Evolutionary conservation across 2,797 vertebrate species (phyloP), one percentile per base, ranked within the genome.

Genomic region (Vireo griseus): DNA sequence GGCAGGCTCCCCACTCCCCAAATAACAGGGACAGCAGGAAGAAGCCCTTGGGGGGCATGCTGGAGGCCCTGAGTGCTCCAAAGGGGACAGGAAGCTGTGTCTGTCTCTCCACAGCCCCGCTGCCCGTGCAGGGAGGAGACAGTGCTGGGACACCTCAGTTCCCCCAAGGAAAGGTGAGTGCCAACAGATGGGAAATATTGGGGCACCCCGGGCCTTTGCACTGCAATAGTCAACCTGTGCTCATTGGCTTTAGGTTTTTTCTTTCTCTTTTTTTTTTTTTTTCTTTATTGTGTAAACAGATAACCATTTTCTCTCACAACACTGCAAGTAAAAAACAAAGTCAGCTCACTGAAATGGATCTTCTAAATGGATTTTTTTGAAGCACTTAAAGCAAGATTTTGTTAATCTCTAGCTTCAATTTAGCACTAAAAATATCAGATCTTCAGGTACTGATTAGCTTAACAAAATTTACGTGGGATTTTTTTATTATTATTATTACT

Each of bases 241-340:
- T 72, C 44, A 19, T 51, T 88, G 0, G n/a, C 25, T 94, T 61
- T 13, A 26, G 20, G 10, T 21, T 79, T 52, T 78, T 94, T 13
- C 17, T 4, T 17, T 52, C 3, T 35, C 37, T 39, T 39, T 39
- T 39, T 39, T 7, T 10, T 33, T 13, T 76, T 50, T 10, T 76
- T 50, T 35, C 75, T 97, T 97, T 79, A 94, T 97, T 97, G 74
- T 90, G 75, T 91, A 96, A 97, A 97, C 3, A 4, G 77, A 74
- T 72, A 92, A 67, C n/a, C 58, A 47, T 66, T 92, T 94, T 92
- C 28, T 68, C 48, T 73, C 83, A 94, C 92, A 97, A 79, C 74
- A 96, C 91, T 92, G 90, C 73, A 88, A 77, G 63, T 82, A 72
- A 84, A 91, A 81, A 91, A 79, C 75, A 82, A 96, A 95, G 65